Evolutionary conservation across 1,140 invertebrate species (phyloP), one percentile per base, ranked within the genome.

Genomic region (Drosophila nigromelanica): DNA sequence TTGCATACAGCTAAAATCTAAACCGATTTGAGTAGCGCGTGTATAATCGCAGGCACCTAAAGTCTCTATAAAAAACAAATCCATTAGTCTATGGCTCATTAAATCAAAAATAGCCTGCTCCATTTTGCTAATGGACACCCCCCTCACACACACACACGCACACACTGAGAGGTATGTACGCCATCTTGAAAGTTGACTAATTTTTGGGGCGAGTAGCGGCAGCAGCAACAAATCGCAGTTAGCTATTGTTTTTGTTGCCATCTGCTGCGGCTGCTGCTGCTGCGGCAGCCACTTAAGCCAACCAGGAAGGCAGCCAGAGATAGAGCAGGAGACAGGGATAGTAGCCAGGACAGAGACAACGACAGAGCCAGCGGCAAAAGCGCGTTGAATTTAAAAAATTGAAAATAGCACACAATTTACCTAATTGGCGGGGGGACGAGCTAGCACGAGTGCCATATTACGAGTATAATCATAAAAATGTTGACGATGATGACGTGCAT

Each of bases 341-440:
- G 5, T 14, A 55, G 30, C 45, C 11, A 12, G 18, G 8, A 52
- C 18, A 39, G 33, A 50, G 45, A 42, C 2, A 48, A 40, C 33
- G 63, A 42, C n/a, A 37, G 40, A 51, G 51, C 21, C 35, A 43
- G 37, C 50, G 50, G 56, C 50, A 52, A 58, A 80, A 75, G 75
- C 51, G 40, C 64, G 85, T 63, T 85, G 69, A 80, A 80, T 76
- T 85, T 73, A 75, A 54, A 89, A 73, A 89, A 89, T 89, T 89
- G 79, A 73, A 90, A 90, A 90, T 90, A 90, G 89, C 90, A 89
- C 90, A 91, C 86, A 91, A 91, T 91, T 91, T 90, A 78, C 73
- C 90, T 91, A 91, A 91, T 91, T 91, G 90, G 89, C 79, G 73
- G 73, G 43, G 27, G 43, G 14, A 5, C 30, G 27, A 40, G 64